Conservation (phyloP, 2,888 invertebrate genomes). For the Vanessa cardui region DNA sequence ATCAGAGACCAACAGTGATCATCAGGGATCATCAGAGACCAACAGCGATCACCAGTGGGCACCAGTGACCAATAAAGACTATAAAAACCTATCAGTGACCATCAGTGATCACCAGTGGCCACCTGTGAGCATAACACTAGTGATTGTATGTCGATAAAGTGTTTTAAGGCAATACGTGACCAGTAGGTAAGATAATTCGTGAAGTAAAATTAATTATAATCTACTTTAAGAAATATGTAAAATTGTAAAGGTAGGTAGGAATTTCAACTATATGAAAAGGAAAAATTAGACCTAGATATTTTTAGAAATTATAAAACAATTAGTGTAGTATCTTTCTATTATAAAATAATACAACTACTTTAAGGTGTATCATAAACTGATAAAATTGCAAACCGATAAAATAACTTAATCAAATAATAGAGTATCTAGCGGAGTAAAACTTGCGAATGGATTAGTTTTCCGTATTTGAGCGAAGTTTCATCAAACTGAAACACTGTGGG, state of each 20-base stretch:
- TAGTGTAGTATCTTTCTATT: too few species aligned
- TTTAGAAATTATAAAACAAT: background rate
- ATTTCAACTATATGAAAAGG: background rate
- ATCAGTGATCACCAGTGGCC: constrained; percentile 6
- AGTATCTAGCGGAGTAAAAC: constrained; percentile 23
- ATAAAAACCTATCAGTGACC: background rate
- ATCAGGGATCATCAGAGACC: background rate
- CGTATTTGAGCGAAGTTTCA: constrained; percentile 31
- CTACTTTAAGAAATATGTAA: background rate
- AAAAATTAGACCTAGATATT: background rate
- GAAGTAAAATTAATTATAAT: background rate
- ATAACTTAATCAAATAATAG: constrained; percentile 14
- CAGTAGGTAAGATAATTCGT: background rate
- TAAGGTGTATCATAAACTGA: too few species aligned
- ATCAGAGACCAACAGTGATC: constrained; percentile 1
- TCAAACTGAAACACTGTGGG: constrained; percentile 37
- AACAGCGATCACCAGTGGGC: background rate
- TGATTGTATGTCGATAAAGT: background rate
- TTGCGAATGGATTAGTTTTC: constrained; percentile 31
- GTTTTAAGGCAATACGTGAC: background rate
- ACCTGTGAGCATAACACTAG: background rate
- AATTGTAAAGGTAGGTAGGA: background rate
- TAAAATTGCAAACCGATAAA: background rate
- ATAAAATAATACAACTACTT: too few species aligned
- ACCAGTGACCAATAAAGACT: constrained; percentile 20